Percentiles rank a stretch among this genome's conserved stretches.
Evolutionary conservation across 2,797 vertebrate species (phyloP).

Genomic region (Heliangelus exortis): DNA sequence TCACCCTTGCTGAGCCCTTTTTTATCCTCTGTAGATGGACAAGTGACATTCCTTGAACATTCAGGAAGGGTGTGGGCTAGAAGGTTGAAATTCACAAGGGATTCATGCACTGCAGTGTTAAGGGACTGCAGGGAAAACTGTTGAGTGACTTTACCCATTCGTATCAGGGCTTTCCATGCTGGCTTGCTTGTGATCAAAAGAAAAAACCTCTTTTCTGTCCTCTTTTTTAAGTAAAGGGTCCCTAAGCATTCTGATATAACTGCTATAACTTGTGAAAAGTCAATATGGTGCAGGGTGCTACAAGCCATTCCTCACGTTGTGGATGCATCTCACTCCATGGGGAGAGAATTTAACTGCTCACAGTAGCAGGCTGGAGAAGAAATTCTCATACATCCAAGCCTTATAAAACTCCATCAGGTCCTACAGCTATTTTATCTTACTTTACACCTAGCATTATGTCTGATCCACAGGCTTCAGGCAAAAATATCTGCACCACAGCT

Average conservation of each 20-base stretch:
- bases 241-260: background rate
- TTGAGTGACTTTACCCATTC: background rate
- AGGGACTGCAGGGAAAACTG: background rate
- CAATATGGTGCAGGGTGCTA: background rate
- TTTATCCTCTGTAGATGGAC: background rate
- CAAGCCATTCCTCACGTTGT: background rate
- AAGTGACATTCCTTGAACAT: background rate
- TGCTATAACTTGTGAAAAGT: background rate
- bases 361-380: background rate
- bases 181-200: background rate
- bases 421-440: constrained; percentile 5
- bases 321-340: background rate
- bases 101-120: background rate
- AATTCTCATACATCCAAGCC: background rate
- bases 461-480: constrained; percentile 22
- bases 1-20: background rate
- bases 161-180: background rate
- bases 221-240: background rate
- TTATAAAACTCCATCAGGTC: background rate
- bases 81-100: background rate
- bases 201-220: background rate
- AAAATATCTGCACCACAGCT: constrained; percentile 29
- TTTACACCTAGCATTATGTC: constrained; percentile 6
- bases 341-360: background rate
- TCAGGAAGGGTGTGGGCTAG: background rate